Percentiles rank a stretch among this genome's conserved stretches.
Conservation (phyloP, 2,797 vertebrate genomes). For the Spondyliosoma cantharus region DNA sequence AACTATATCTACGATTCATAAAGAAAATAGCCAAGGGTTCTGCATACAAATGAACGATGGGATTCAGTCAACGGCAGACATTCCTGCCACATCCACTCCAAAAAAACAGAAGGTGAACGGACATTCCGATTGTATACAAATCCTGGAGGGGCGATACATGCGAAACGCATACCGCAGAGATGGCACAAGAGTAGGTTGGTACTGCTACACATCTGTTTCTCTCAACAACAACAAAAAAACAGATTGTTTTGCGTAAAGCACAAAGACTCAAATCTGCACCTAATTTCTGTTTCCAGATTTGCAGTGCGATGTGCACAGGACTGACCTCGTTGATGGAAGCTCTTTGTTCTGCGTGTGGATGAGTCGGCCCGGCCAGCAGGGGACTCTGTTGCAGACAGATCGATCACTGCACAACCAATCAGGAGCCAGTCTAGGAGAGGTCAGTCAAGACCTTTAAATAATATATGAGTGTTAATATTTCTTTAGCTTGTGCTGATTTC, state of each 20-base stretch:
- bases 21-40: slow-evolving; percentile 55
- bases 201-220: not conserved
- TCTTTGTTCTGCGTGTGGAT: slow-evolving; percentile 91
- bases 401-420: slow-evolving; percentile 80
- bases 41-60: slow-evolving; percentile 25
- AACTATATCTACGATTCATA: slow-evolving; percentile 65
- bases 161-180: slow-evolving; percentile 91
- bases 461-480: too few species aligned
- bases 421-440: slow-evolving; percentile 85
- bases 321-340: slow-evolving; percentile 77
- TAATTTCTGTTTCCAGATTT: slow-evolving; percentile 82
- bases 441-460: slow-evolving; percentile 54
- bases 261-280: not conserved
- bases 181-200: slow-evolving; percentile 88
- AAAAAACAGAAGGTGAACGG: slow-evolving; percentile 76
- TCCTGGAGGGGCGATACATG: slow-evolving; percentile 86
- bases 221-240: not conserved
- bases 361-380: slow-evolving; percentile 82
- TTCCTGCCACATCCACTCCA: slow-evolving; percentile 90
- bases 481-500: not conserved
- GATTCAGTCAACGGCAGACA: slow-evolving; percentile 39
- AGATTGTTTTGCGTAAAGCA: not conserved
- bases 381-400: slow-evolving; percentile 76
- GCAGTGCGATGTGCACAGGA: slow-evolving; percentile 86
- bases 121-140: slow-evolving; percentile 54